Conservation (phyloP, 2,888 invertebrate species). For the Phasia obesa region DNA sequence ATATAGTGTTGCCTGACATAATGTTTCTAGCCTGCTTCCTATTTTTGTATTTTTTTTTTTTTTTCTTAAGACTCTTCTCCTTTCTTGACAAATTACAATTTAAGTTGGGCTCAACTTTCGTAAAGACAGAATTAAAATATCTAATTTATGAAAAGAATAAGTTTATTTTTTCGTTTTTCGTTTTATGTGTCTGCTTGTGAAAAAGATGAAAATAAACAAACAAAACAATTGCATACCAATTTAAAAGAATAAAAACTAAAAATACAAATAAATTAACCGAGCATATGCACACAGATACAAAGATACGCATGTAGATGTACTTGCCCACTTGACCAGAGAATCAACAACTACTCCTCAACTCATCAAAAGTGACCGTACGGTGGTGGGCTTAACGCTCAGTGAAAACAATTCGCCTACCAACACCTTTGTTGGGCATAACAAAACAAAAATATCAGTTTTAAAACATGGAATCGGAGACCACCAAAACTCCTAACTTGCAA, state of each 20-base stretch:
- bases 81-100: conserved; percentile 75
- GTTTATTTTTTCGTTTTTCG: conserved; percentile 24
- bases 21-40: background rate
- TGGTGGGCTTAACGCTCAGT: too few species aligned
- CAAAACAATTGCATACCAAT: conserved; percentile 10
- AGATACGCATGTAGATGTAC: background rate
- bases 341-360: too few species aligned
- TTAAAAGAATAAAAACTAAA: background rate
- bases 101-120: conserved; percentile 69
- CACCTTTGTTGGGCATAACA: too few species aligned
- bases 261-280: conserved; percentile 3
- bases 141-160: conserved; percentile 72
- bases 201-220: conserved; percentile 11
- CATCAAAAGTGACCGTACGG: too few species aligned
- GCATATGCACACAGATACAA: conserved; percentile 13
- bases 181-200: background rate
- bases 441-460: too few species aligned
- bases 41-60: background rate
- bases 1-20: background rate
- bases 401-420: too few species aligned
- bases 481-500: too few species aligned
- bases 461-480: too few species aligned
- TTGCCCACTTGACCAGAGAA: background rate
- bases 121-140: conserved; percentile 77
- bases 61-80: conserved; percentile 14